Base-by-base conservation (phyloP, 2,888 invertebrate genomes). In the Prosopocoilus inquinatus region DNA sequence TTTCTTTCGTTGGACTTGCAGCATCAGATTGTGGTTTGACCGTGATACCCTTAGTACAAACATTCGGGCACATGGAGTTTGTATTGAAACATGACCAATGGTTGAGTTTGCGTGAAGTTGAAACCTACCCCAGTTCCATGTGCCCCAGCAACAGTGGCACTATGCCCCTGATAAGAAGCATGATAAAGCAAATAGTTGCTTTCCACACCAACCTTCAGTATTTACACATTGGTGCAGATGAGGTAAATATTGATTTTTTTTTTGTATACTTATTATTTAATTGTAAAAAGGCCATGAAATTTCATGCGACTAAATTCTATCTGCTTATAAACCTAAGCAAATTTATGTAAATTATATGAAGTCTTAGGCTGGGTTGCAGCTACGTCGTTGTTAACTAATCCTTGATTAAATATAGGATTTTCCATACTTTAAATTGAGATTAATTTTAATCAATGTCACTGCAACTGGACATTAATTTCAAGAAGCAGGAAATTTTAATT, bases 1-100 rank as follows among this genome's bases (percentile, higher is more conserved):
- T 55, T 53, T 20, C 32, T 28, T 16, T n/a, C n/a, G n/a, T n/a
- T n/a, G n/a, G n/a, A n/a, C n/a, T 59, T 60, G 32, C 56, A 70
- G 89, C 89, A 15, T 82, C 81, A 56, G 80, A 85, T 53, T 81
- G 84, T 68, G 82, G 82, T 0, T 76, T 94, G 54, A 82, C 83
- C 59, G 84, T 90, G 39, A 86, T 92, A 63, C 93, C 93, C 20
- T 78, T 94, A 12, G 82, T 94, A n/a, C 94, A 93, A 78, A 90
- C 91, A 0, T 89, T 94, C 69, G 93, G 93, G 0, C 93, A 94
- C 75, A 81, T 93, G 80, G 94, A 94, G 80, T 92, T 87, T 78
- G 86, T 89, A 0, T 75, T 92, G 50, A 92, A 92, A 70, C 86
- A 89, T 62, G 82, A 84, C 8, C 79, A 84, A 61, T 90, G 85